Evolutionary conservation across 2,888 invertebrate species (phyloP).

Genomic region (Acrobasis consociella): DNA sequence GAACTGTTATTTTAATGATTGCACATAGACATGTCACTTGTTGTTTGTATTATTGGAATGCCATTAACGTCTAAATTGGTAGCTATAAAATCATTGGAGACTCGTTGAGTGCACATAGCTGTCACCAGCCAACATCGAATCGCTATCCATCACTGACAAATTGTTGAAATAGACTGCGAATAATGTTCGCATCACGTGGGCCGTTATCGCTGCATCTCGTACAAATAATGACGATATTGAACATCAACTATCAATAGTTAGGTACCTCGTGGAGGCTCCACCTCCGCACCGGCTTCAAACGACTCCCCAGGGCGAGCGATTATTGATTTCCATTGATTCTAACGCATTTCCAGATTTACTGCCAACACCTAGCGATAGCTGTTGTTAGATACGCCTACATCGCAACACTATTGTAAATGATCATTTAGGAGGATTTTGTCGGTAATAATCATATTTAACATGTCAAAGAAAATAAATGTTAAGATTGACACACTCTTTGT

Average conservation of each 20-base stretch:
- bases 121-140: conserved; percentile 23
- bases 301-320: conserved; percentile 63
- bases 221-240: conserved; percentile 29
- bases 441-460: conserved; percentile 12
- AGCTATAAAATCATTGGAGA: conserved; percentile 18
- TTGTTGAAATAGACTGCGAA: conserved; percentile 29
- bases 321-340: conserved; percentile 80
- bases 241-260: conserved; percentile 35
- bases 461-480: not conserved
- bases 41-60: conserved; percentile 9
- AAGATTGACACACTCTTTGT: conserved; percentile 17
- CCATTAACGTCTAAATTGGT: conserved; percentile 18
- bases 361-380: conserved; percentile 49
- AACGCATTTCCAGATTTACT: conserved; percentile 72
- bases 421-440: conserved; percentile 9
- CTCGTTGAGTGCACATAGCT: conserved; percentile 23
- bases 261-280: conserved; percentile 37
- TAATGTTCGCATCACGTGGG: conserved; percentile 14
- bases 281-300: conserved; percentile 52
- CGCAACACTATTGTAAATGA: conserved; percentile 1
- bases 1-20: not conserved
- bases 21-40: not conserved
- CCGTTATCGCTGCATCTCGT: conserved; percentile 17
- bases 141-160: conserved; percentile 30
- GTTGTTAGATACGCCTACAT: conserved; percentile 32